Evolutionary conservation across 2,113 vertebrate species (phyloP), one percentile per base, ranked within the genome.

Genomic region (Chunga burmeisteri): DNA sequence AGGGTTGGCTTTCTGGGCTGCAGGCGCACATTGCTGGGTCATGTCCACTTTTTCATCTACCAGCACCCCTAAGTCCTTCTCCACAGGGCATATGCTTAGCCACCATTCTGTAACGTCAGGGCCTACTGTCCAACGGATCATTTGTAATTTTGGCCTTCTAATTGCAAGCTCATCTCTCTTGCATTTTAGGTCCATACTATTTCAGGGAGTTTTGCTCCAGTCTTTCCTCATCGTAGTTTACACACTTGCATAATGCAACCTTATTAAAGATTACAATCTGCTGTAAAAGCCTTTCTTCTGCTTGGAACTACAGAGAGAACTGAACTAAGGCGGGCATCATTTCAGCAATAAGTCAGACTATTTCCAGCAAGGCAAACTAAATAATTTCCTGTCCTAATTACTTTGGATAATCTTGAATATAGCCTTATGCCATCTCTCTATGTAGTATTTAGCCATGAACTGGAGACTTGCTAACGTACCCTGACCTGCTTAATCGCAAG

Each of bases 331-430:
- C 36, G 8, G 96, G 95, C 92, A 89, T 65, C 46, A 65, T 82
- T 96, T 97, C 95, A 96, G 92, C 78, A 96, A 4, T 18, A 96
- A 96, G 36, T 96, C 86, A 90, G 70, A 81, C 59, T 79, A 89
- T 75, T 95, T 96, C 88, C 95, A 96, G 81, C 74, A 91, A 90
- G 77, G 86, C 78, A 96, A 93, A 94, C 81, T 74, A 92, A 96
- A 87, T 94, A 75, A 94, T 97, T 95, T 96, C 92, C 75, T 94
- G 86, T 96, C 92, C 83, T 86, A 97, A 95, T 96, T 96, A 95
- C 85, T 95, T 94, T 21, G 73, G 86, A 95, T 93, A 93, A 94
- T 96, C 91, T 97, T 94, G 94, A 92, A 85, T 91, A 93, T 94
- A 93, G 86, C 87, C 94, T 94, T 94, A 91, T 77, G 72, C 78